Conservation (phyloP, 2,888 invertebrate genomes). For the Hydroisotoma schaefferi region DNA sequence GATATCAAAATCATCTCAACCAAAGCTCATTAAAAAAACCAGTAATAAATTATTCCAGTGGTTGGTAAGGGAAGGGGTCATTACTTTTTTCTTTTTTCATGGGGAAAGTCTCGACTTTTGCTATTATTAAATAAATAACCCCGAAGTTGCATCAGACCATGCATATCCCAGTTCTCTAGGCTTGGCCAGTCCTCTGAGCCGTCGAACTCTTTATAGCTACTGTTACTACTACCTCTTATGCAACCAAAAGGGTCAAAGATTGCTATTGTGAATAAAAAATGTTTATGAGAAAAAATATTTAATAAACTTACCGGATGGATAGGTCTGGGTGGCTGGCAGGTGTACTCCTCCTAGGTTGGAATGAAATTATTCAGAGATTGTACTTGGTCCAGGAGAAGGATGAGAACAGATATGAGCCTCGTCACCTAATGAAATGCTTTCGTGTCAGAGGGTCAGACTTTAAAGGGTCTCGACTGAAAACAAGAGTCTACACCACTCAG, state of each 20-base stretch:
- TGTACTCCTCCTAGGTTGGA: background rate
- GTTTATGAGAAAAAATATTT: too few relatives aligned
- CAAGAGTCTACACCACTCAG: background rate
- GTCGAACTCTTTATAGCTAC: too few relatives aligned
- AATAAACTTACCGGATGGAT: background rate
- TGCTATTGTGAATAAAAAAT: too few relatives aligned
- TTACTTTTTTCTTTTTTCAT: background rate
- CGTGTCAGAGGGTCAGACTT: background rate
- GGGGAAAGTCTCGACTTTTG: background rate
- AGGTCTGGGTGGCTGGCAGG: background rate
- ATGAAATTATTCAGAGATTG: too few relatives aligned
- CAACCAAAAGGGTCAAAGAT: too few relatives aligned
- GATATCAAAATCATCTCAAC: conserved; percentile 10
- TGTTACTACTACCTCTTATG: too few relatives aligned
- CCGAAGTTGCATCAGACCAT: too few relatives aligned
- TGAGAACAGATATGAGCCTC: background rate
- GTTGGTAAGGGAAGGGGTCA: background rate
- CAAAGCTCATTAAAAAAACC: background rate
- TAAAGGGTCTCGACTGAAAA: conserved; percentile 7
- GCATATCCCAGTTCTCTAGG: too few relatives aligned
- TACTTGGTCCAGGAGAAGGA: conserved; percentile 2
- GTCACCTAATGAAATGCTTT: conserved; percentile 14
- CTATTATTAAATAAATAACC: too few relatives aligned
- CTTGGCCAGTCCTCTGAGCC: too few relatives aligned
- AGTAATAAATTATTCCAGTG: conserved; percentile 7